These are phyloP conservation scores for Ciconia stormi DNA, from an alignment of 2,113 vertebrate species.

Conservation along the genomic window DNA sequence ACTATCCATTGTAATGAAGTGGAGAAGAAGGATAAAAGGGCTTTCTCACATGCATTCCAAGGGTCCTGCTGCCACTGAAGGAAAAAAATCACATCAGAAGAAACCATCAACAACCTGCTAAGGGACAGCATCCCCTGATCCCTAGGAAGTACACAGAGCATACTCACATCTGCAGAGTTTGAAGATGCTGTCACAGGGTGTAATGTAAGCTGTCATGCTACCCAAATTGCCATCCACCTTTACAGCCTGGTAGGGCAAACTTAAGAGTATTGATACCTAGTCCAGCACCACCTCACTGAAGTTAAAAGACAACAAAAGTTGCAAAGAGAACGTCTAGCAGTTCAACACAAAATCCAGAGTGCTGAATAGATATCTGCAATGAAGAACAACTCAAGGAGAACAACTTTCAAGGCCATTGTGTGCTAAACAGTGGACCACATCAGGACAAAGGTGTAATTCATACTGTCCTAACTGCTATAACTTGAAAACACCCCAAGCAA, in stretches of 20 bases:
- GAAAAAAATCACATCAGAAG: neutral
- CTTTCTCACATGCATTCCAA: neutral
- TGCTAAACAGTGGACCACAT: neutral
- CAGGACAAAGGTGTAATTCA: neutral
- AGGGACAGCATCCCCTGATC: neutral
- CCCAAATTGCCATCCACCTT: neutral
- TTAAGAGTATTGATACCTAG: neutral
- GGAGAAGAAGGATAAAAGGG: neutral
- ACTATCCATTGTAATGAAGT: neutral
- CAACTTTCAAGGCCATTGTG: neutral
- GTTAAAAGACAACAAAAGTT: neutral
- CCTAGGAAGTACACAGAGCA: neutral
- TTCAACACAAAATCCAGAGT: neutral
- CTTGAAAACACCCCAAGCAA: neutral
- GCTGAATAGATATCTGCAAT: neutral
- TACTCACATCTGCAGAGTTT: neutral
- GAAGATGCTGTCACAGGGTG: neutral
- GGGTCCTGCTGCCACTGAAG: neutral
- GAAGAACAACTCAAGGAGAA: neutral
- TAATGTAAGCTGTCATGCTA: neutral
- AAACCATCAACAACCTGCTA: neutral
- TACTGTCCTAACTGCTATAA: neutral
- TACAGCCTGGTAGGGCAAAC: neutral
- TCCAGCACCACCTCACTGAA: neutral
- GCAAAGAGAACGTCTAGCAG: neutral